A percentile compares a stretch with the other conserved stretches of the same genome.
Evolutionary conservation across 2,888 invertebrate genomes (phyloP).

Genomic region (Mesorhabditis sp.): DNA sequence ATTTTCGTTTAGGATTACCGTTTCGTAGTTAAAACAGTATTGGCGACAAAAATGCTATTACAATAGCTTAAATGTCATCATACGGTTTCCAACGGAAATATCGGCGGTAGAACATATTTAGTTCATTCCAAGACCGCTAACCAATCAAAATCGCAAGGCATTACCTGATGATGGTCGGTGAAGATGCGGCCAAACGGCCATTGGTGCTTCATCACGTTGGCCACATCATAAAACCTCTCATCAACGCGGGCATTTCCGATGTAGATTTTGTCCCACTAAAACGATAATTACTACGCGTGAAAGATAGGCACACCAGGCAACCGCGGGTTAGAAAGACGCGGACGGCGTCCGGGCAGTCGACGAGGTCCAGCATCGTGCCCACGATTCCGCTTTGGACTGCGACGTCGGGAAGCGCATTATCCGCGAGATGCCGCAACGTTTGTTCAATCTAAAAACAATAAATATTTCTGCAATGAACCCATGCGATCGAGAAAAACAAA

Average conservation of each 20-base stretch:
- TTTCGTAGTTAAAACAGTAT: too few species aligned
- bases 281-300: not conserved
- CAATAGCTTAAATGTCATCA: too few species aligned
- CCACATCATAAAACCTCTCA: not conserved
- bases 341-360: not conserved
- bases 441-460: slow-evolving; percentile 8
- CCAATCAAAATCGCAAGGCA: too few species aligned
- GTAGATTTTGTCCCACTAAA: not conserved
- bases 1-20: too few species aligned
- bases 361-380: not conserved
- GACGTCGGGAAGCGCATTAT: not conserved
- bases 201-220: not conserved
- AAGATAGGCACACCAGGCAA: not conserved
- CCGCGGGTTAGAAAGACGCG: slow-evolving; percentile 5
- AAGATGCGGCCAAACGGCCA: not conserved
- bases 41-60: too few species aligned
- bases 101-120: too few species aligned
- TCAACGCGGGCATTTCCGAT: not conserved
- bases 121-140: too few species aligned
- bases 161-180: slow-evolving; percentile 1
- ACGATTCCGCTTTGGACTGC: not conserved
- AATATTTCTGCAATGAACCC: not conserved
- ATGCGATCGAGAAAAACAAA: not conserved
- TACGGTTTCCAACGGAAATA: too few species aligned
- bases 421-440: not conserved